A percentile compares a stretch with the other conserved stretches of the same genome.
Evolutionary conservation across 2,888 invertebrate species (phyloP).

Genomic region (Meandrusa payeni): DNA sequence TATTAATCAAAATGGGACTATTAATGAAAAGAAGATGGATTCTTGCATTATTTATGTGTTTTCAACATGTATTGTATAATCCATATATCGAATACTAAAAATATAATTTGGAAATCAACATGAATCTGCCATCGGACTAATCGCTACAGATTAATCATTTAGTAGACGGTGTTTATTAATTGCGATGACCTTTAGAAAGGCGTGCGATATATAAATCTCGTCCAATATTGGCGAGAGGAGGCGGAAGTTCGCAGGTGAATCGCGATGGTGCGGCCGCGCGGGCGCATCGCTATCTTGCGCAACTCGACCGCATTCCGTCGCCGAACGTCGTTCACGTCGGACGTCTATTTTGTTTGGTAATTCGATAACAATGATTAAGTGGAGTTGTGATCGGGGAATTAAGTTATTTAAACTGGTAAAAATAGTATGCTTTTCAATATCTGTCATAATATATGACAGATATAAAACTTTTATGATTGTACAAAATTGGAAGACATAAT

Average conservation of each 20-base stretch:
- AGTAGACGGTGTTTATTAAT: slow-evolving; percentile 20
- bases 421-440: too few species aligned
- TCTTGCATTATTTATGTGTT: too few species aligned
- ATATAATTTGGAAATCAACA: slow-evolving; percentile 7
- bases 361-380: slow-evolving; percentile 19
- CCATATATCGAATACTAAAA: neutral
- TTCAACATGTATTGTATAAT: too few species aligned
- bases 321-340: slow-evolving; percentile 36
- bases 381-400: slow-evolving; percentile 2
- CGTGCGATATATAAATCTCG: slow-evolving; percentile 25
- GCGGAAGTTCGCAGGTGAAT: slow-evolving; percentile 60
- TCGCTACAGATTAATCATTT: slow-evolving; percentile 10
- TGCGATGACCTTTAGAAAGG: slow-evolving; percentile 20
- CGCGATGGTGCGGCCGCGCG: slow-evolving; percentile 47
- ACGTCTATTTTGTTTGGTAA: slow-evolving; percentile 33
- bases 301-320: slow-evolving; percentile 61
- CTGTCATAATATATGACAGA: too few species aligned
- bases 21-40: too few species aligned
- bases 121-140: slow-evolving; percentile 1
- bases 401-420: too few species aligned
- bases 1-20: too few species aligned
- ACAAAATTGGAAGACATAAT: too few species aligned
- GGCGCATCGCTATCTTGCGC: slow-evolving; percentile 53
- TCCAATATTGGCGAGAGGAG: slow-evolving; percentile 37
- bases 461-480: too few species aligned